Base-by-base conservation (phyloP, 2,113 vertebrate genomes). In the Eonycteris spelaea region DNA sequence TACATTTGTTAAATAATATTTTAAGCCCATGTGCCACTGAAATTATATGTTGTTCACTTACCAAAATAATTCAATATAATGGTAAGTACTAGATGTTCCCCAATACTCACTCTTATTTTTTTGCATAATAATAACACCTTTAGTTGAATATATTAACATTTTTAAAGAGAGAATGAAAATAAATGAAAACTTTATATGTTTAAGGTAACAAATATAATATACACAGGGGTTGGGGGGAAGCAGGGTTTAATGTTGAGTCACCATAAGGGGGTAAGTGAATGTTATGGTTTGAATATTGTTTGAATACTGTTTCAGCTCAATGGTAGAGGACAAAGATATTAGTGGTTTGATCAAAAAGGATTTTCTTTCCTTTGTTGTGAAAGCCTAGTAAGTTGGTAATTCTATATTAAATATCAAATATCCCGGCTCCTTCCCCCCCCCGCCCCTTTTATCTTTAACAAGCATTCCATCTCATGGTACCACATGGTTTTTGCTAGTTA, bases 1-100 rank as follows among this genome's bases (percentile, higher is more conserved):
- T 87, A 30, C 43, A 89, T 77, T 93, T 94, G 61, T 86, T 97
- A 95, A 79, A 73, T 92, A 94, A 90, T 85, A 53, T 90, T 82
- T 95, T 95, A 95, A 87, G 22, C 21, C 13, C 14, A 53, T 59
- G 19, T 24, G 7, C n/a, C n/a, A 77, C 57, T 87, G 51, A 80
- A 92, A 51, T 73, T 94, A 0, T 61, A 24, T 77, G 94, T 93
- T 91, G 22, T 85, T 95, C n/a, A 85, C 78, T 95, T 86, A 65
- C 26, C 33, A 48, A 94, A 95, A 75, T 94, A 87, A 91, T 61
- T 11, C 19, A 89, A 10, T 18, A 43, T 74, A 38, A 53, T 63
- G 65, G 16, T 63, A 40, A 74, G 35, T 89, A 10, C 18, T 94
- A 71, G 57, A n/a, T 93, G 19, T 68, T 80, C 48, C 16, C 45